Evolutionary conservation across 2,113 vertebrate genomes (phyloP).

Genomic region (Hassar affinis): DNA sequence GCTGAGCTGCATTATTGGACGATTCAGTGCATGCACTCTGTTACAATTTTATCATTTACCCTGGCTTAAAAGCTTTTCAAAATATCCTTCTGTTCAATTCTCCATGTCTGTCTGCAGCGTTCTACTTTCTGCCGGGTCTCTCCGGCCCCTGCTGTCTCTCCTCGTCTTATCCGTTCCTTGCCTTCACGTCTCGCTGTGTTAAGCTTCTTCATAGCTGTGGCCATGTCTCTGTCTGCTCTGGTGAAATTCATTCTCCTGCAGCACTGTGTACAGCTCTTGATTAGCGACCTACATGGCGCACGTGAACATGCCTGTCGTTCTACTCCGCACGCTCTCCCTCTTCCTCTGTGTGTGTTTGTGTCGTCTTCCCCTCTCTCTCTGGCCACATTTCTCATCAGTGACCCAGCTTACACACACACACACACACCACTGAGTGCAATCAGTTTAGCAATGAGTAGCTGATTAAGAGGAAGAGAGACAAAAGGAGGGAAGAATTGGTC

Average conservation of each 20-base stretch:
- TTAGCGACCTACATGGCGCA: slow-evolving; percentile 14
- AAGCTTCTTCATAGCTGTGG: slow-evolving; percentile 19
- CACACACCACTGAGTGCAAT: slow-evolving; percentile 16
- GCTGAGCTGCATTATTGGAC: background rate
- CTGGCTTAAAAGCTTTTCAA: background rate
- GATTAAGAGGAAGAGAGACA: slow-evolving; percentile 11
- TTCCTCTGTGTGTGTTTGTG: background rate
- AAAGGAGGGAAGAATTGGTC: background rate
- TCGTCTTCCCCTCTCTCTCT: background rate
- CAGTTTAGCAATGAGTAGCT: slow-evolving; percentile 30
- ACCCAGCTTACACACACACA: background rate
- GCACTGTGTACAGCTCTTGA: background rate
- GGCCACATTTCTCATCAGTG: background rate
- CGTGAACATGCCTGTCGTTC: background rate
- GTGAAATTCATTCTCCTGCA: background rate
- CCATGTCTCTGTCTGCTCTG: slow-evolving; percentile 24
- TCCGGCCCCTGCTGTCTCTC: slow-evolving; percentile 35
- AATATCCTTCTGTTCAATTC: slow-evolving; percentile 1
- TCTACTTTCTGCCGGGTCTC: slow-evolving; percentile 3
- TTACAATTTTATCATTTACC: background rate
- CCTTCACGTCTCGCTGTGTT: slow-evolving; percentile 26
- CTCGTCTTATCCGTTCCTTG: slow-evolving; percentile 5
- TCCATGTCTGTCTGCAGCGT: background rate
- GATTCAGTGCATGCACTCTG: background rate
- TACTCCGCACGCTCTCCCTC: background rate